Conservation (phyloP, 1,140 invertebrate genomes). For the Drosophila obscura region DNA sequence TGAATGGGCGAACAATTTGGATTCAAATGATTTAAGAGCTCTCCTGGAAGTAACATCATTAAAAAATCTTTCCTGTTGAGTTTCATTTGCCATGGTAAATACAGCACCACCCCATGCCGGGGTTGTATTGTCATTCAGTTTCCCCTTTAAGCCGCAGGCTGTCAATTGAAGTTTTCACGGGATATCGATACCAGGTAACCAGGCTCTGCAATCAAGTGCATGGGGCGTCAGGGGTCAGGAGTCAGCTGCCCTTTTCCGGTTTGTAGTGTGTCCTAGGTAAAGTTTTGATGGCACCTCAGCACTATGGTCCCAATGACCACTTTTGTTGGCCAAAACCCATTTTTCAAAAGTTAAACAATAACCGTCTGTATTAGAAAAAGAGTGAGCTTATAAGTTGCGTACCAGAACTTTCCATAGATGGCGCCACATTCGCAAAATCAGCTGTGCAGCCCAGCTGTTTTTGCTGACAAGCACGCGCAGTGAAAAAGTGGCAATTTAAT, state of each 20-base stretch:
- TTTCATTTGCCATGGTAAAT: conserved; percentile 15
- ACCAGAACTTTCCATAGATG: too few relatives aligned
- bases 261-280: conserved; percentile 57
- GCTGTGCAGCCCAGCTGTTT: too few relatives aligned
- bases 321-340: too few relatives aligned
- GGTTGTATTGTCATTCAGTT: conserved; percentile 14
- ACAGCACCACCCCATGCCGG: conserved; percentile 19
- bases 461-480: too few relatives aligned
- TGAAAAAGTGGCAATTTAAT: too few relatives aligned
- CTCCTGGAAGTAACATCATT: conserved; percentile 52
- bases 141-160: conserved; percentile 40
- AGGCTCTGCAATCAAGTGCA: conserved; percentile 38
- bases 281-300: conserved; percentile 58
- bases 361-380: too few relatives aligned
- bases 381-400: too few relatives aligned
- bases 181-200: conserved; percentile 35
- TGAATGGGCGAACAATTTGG: conserved; percentile 51
- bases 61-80: conserved; percentile 47
- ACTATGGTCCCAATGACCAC: too few relatives aligned
- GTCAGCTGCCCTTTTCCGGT: not conserved
- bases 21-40: conserved; percentile 65
- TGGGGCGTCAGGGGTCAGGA: conserved; percentile 7
- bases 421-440: too few relatives aligned
- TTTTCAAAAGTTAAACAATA: too few relatives aligned
- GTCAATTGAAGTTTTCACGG: conserved; percentile 66